Percentiles rank a stretch among this genome's conserved stretches.
Conservation (phyloP, 2,113 vertebrate genomes). For the Laticauda laticaudata region DNA sequence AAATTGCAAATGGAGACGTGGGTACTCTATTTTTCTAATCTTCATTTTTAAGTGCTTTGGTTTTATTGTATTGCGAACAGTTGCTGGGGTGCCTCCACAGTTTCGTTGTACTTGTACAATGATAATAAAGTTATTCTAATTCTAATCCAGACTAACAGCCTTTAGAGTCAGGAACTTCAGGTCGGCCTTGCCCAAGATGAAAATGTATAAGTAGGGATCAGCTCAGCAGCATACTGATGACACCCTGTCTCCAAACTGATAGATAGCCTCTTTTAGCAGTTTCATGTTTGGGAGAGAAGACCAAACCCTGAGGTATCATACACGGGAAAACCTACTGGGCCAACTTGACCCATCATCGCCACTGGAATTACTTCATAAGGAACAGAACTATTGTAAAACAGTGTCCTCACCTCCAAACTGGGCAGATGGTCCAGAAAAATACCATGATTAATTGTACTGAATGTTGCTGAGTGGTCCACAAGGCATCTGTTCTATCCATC, state of each 20-base stretch:
- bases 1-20: too few relatives aligned
- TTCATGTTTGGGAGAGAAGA: not conserved
- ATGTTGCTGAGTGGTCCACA: not conserved
- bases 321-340: not conserved
- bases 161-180: not conserved
- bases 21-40: too few relatives aligned
- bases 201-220: not conserved
- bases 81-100: too few relatives aligned
- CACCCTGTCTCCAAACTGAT: not conserved
- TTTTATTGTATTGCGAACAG: too few relatives aligned
- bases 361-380: not conserved
- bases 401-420: not conserved
- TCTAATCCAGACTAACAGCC: not conserved
- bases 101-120: too few relatives aligned
- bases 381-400: not conserved
- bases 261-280: not conserved
- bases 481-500: not conserved
- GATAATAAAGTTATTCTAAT: too few relatives aligned
- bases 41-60: too few relatives aligned
- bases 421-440: not conserved
- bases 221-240: not conserved
- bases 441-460: not conserved
- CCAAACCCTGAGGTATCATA: not conserved
- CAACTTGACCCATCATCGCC: not conserved
- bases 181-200: not conserved